A percentile compares a stretch with the other conserved stretches of the same genome.
These are phyloP conservation scores for Lasioglossum zephyrum DNA, from an alignment of 2,888 invertebrate species.

Conservation along the genomic window DNA sequence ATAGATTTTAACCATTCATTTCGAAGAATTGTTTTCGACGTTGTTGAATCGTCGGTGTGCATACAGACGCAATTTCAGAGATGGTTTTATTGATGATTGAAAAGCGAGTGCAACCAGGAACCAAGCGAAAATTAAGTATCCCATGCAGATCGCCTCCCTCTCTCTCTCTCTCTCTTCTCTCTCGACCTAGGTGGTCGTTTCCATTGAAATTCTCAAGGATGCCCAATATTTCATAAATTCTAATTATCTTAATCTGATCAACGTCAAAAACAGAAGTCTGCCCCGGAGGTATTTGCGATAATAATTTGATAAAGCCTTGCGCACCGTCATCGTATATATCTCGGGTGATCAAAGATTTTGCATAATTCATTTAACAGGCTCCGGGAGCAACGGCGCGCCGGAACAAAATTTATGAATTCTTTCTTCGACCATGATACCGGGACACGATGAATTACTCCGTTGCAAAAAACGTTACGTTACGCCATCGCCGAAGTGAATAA, in stretches of 20 bases:
- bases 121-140: not conserved
- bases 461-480: not conserved
- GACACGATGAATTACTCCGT: slow-evolving; percentile 5
- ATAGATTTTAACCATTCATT: not conserved
- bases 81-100: not conserved
- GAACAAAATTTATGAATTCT: slow-evolving; percentile 14
- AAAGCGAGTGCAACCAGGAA: not conserved
- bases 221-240: not conserved
- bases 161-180: no score
- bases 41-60: not conserved
- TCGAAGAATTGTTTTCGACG: not conserved
- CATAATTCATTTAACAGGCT: slow-evolving; percentile 18
- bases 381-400: not conserved
- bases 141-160: not conserved
- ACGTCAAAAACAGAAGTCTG: slow-evolving; percentile 23
- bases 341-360: slow-evolving; percentile 16
- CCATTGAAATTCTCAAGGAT: slow-evolving; percentile 11
- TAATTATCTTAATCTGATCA: slow-evolving; percentile 26
- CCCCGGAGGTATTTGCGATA: slow-evolving; percentile 24
- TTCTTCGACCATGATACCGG: not conserved
- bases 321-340: slow-evolving; percentile 20
- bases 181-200: slow-evolving; percentile 6
- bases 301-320: slow-evolving; percentile 22
- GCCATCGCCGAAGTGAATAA: not conserved
- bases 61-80: not conserved